phyloP scores from a whole-genome alignment of 2,113 vertebrate genomes.

The Irena cyanogastra region DNA sequence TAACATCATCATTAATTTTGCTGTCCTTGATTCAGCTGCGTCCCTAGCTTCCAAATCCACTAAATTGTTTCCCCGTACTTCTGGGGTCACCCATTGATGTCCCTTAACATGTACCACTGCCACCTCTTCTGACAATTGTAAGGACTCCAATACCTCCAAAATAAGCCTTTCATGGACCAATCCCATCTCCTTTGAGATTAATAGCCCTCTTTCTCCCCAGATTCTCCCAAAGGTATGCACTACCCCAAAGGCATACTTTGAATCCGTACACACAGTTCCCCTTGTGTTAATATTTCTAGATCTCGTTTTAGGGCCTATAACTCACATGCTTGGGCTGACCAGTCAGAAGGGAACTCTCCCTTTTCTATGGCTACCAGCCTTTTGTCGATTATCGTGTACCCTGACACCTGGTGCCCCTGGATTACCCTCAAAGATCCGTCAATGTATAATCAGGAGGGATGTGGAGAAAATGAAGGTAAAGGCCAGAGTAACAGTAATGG shows the following conservation, averaged over 20 bases:
- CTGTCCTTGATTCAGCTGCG: neutral
- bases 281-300: neutral
- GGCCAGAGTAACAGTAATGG: no score
- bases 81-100: neutral
- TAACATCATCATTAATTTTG: neutral
- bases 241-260: neutral
- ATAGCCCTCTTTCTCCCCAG: neutral
- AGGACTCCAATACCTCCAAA: neutral
- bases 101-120: neutral
- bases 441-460: no score
- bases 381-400: neutral
- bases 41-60: neutral
- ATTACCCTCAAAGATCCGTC: neutral
- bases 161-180: neutral
- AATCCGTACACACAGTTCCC: neutral
- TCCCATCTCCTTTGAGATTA: neutral
- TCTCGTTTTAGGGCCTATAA: neutral
- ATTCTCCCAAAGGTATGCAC: neutral
- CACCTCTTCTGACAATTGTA: neutral
- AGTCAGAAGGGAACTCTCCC: neutral
- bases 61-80: neutral
- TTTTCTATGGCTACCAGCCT: neutral
- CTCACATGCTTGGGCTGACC: neutral
- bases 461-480: no score
- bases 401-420: neutral